Conservation (phyloP, 1,140 invertebrate species). For the Sesamia nonagrioides region DNA sequence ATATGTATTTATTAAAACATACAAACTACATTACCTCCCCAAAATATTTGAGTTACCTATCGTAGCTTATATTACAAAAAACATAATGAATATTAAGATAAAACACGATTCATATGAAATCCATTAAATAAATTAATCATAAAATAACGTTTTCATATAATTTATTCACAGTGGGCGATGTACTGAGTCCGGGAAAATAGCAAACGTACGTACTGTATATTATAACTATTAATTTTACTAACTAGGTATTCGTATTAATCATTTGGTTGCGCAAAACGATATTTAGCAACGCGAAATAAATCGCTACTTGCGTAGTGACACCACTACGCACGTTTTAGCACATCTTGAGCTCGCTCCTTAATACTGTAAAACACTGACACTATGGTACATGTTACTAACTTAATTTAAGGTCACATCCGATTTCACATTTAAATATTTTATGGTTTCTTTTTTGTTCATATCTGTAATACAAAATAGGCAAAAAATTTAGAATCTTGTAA, state of each 20-base stretch:
- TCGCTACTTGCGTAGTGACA: constrained; percentile 4
- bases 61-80: constrained; percentile 44
- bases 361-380: constrained; percentile 25
- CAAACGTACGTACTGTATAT: constrained; percentile 31
- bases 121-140: constrained; percentile 45
- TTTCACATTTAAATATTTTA: constrained; percentile 32
- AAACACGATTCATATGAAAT: constrained; percentile 39
- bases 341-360: constrained; percentile 23
- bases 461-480: constrained; percentile 39
- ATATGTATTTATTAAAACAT: no score
- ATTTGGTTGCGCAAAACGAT: constrained; percentile 5
- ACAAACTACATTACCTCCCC: no score
- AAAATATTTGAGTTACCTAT: constrained; percentile 43
- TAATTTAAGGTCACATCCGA: constrained; percentile 34
- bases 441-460: constrained; percentile 21
- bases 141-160: constrained; percentile 39
- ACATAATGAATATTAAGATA: constrained; percentile 43
- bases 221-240: constrained; percentile 45
- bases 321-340: constrained; percentile 16
- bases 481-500: constrained; percentile 48
- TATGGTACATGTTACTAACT: constrained; percentile 31
- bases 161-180: constrained; percentile 33
- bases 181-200: constrained; percentile 21
- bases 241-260: constrained; percentile 35
- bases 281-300: constrained; percentile 15